Base-by-base conservation (phyloP, 2,888 invertebrate genomes). In the Yponomeuta plumbellus region DNA sequence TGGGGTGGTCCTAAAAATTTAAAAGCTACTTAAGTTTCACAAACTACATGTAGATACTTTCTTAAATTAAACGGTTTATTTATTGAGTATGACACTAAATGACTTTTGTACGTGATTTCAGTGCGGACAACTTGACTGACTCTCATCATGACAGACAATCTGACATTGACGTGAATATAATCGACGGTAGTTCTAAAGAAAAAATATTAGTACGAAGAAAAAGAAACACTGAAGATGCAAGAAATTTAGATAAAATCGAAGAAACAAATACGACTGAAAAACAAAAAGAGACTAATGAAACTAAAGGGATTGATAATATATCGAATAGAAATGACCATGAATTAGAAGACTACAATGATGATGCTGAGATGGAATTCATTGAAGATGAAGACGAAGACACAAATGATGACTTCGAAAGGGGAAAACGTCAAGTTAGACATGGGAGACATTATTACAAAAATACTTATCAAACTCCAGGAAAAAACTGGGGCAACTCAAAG, bases 61-160 rank as follows among this genome's bases (percentile, higher is more conserved):
- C n/a, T n/a, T 22, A n/a, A 57, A 52, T 3, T 6, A 1, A 56
- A 63, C 10, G 34, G 10, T 34, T 34, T 34, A 10, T 34, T 34
- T 5, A 34, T 3, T 5, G 8, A 34, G 8, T 8, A 11, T 11
- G 20, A 64, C 64, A 78, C 71, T 80, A 82, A 83, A 78, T 68
- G 80, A 84, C 77, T 69, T 71, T 21, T 21, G 26, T 82, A 70
- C 76, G 68, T 86, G 76, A 80, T 90, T 91, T 88, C 90, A 91
- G 91, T 83, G 85, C 75, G 78, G 78, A 85, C 75, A 72, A 75
- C 76, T 80, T 82, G 83, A 88, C 87, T 88, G 86, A 91, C 88
- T 80, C 76, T 78, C 76, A 75, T 74, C 73, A 74, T 81, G 89
- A 91, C 90, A 76, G 80, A 87, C 81, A 77, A 73, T 74, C 78